Percentiles rank a stretch among this genome's conserved stretches.
phyloP scores from a whole-genome alignment of 2,888 invertebrate genomes.

The Sycophila texana region DNA sequence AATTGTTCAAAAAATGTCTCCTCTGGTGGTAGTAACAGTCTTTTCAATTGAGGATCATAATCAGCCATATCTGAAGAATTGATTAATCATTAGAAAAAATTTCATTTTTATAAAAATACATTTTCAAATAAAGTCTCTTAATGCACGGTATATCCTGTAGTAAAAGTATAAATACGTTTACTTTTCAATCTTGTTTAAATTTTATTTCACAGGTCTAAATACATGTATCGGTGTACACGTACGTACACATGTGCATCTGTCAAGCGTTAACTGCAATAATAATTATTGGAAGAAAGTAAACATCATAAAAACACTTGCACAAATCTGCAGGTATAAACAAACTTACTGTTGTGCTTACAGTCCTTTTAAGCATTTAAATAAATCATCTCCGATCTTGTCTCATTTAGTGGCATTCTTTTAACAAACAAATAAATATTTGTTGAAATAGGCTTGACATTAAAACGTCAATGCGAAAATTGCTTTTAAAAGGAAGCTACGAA shows the following conservation, averaged over 20 bases:
- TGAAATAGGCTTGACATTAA: background rate
- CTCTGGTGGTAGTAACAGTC: conserved; percentile 71
- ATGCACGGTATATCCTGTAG: background rate
- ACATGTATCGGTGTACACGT: no score
- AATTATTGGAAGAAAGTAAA: no score
- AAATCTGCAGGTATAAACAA: background rate
- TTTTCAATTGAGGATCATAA: conserved; percentile 71
- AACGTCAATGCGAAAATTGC: background rate
- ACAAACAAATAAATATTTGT: conserved; percentile 22
- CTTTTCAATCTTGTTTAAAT: background rate
- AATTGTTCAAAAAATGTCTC: conserved; percentile 72
- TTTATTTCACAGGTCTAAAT: no score
- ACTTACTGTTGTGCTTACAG: background rate
- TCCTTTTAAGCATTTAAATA: background rate
- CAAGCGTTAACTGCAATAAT: no score
- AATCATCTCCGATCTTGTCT: background rate
- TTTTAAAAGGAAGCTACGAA: background rate
- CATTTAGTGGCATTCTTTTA: conserved; percentile 30
- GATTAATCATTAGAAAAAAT: conserved; percentile 3
- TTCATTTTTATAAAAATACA: background rate
- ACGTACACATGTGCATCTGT: no score
- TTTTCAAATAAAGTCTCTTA: no score
- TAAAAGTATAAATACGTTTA: background rate
- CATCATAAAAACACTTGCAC: no score
- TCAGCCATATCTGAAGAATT: conserved; percentile 68